These are phyloP conservation scores for Seriola dumerili DNA, from an alignment of 2,113 vertebrate genomes.

Conservation along the genomic window DNA sequence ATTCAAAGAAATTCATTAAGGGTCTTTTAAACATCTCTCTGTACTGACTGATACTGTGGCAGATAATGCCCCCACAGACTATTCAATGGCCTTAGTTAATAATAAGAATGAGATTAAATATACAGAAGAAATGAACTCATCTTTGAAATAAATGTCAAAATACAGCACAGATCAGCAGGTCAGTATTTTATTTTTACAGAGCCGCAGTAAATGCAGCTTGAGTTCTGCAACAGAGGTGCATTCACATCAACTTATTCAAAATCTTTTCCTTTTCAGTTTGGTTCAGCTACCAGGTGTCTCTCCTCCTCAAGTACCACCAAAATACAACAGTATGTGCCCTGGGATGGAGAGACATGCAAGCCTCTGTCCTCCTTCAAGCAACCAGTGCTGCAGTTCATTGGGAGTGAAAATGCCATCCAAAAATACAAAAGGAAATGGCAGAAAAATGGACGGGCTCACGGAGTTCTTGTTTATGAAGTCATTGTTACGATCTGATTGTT, in stretches of 20 bases:
- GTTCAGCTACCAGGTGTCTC: background rate
- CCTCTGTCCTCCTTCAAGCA: background rate
- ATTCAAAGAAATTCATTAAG: constrained; percentile 7
- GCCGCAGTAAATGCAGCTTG: constrained; percentile 5
- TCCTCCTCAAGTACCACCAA: background rate
- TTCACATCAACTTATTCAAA: background rate
- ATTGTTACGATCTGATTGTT: background rate
- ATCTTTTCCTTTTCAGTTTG: constrained; percentile 1
- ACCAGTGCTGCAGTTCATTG: too few species aligned
- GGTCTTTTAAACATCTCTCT: background rate
- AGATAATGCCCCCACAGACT: constrained; percentile 7
- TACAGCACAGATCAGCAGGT: background rate
- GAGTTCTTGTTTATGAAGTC: too few species aligned
- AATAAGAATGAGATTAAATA: constrained; percentile 23
- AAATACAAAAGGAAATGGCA: background rate
- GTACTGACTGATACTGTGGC: constrained; percentile 16
- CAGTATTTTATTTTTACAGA: constrained; percentile 14
- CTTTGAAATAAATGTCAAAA: constrained; percentile 37
- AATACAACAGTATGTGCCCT: background rate
- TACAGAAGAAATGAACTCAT: constrained; percentile 16
- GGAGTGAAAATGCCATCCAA: too few species aligned
- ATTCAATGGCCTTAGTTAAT: constrained; percentile 31
- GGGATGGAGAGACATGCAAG: background rate
- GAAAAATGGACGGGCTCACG: background rate
- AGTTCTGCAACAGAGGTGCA: constrained; percentile 4